Conservation (phyloP, 1,140 invertebrate species). For the Dinothrombium tinctorium region DNA sequence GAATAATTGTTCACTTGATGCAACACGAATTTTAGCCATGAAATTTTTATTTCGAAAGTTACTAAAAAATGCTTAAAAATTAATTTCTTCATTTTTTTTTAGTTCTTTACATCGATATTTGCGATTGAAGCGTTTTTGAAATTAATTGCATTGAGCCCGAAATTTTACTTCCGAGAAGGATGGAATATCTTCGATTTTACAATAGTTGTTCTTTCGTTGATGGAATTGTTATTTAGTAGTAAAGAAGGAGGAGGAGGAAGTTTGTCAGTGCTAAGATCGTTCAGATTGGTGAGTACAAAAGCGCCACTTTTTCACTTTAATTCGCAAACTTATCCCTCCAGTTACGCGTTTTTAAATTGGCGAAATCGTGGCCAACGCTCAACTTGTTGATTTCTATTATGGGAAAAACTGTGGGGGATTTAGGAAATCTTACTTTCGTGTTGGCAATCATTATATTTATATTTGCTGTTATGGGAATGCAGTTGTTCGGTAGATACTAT, state of each 20-base stretch:
- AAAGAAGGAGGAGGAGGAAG: constrained; percentile 84
- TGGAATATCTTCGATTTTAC: constrained; percentile 99
- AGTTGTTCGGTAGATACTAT: constrained; percentile 83
- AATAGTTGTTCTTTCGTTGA: constrained; percentile 77
- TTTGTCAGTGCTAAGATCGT: constrained; percentile 83
- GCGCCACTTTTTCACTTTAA: neutral
- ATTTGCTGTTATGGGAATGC: constrained; percentile 95
- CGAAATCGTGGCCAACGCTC: constrained; percentile 94
- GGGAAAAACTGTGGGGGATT: constrained; percentile 85
- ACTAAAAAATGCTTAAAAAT: neutral
- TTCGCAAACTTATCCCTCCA: constrained; percentile 28
- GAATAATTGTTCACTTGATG: no score
- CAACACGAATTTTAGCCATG: neutral
- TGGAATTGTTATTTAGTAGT: constrained; percentile 73
- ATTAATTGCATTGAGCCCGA: constrained; percentile 83
- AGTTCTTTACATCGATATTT: constrained; percentile 36
- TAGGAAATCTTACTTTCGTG: constrained; percentile 92
- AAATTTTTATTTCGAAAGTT: neutral
- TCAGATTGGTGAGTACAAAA: constrained; percentile 55
- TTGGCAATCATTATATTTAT: constrained; percentile 97
- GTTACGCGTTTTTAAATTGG: constrained; percentile 95
- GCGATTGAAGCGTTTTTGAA: constrained; percentile 88
- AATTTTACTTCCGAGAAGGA: constrained; percentile 91
- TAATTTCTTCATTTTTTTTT: neutral
- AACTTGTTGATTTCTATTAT: constrained; percentile 96